A percentile compares a stretch with the other conserved stretches of the same genome.
These are phyloP conservation scores for Bombus cullumanus DNA, from an alignment of 1,140 invertebrate species.

Conservation along the genomic window DNA sequence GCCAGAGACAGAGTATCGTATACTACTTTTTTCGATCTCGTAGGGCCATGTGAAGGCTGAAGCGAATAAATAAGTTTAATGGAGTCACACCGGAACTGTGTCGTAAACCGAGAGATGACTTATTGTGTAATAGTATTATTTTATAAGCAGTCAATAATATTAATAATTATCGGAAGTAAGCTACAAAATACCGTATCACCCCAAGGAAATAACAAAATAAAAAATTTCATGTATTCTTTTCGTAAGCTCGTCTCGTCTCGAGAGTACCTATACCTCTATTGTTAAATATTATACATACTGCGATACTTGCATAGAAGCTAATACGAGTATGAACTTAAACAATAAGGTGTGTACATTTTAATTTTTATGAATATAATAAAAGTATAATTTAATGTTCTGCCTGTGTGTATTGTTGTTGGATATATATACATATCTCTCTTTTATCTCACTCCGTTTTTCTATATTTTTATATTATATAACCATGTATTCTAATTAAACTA, in stretches of 20 bases:
- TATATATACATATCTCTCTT: not conserved
- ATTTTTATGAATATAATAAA: conserved; percentile 73
- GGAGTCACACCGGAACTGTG: conserved; percentile 55
- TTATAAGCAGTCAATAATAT: conserved; percentile 72
- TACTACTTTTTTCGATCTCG: conserved; percentile 57
- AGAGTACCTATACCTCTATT: conserved; percentile 67
- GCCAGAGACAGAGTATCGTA: conserved; percentile 30
- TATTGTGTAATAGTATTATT: conserved; percentile 69
- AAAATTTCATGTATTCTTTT: conserved; percentile 64
- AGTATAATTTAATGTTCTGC: conserved; percentile 70
- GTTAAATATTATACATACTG: conserved; percentile 69
- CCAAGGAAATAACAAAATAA: not conserved
- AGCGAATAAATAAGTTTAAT: conserved; percentile 40
- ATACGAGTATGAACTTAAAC: conserved; percentile 64
- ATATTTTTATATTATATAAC: not conserved
- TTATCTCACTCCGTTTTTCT: not conserved
- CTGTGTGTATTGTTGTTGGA: conserved; percentile 9
- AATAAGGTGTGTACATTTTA: conserved; percentile 71
- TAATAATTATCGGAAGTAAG: conserved; percentile 59
- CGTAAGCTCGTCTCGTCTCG: conserved; percentile 62
- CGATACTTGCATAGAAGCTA: conserved; percentile 63
- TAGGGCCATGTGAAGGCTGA: conserved; percentile 50
- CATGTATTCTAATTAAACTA: too few species aligned
- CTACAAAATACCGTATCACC: conserved; percentile 52
- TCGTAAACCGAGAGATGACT: conserved; percentile 62